These are phyloP conservation scores for Myotis lucifugus DNA, from an alignment of 2,113 vertebrate genomes.

Conservation along the genomic window DNA sequence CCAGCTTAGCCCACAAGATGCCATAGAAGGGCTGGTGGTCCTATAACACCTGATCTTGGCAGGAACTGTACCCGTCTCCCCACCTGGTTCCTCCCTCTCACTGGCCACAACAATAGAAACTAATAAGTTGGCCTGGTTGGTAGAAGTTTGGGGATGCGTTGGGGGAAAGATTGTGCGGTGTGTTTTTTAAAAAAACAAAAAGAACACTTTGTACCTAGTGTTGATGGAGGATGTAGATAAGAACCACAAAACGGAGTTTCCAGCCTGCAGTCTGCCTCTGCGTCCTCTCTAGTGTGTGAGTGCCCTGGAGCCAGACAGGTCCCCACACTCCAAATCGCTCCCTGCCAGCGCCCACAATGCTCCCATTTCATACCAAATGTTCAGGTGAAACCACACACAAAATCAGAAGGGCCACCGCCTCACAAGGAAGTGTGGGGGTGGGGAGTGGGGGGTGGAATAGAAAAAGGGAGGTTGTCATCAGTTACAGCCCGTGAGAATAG, in stretches of 20 bases:
- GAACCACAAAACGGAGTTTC: background rate
- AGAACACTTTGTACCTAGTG: background rate
- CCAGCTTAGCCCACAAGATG: background rate
- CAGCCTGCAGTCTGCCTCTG: background rate
- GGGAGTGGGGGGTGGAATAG: background rate
- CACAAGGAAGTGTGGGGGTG: background rate
- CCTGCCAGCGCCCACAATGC: background rate
- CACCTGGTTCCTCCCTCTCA: slow-evolving; percentile 15
- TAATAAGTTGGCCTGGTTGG: slow-evolving; percentile 26
- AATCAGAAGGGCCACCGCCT: background rate
- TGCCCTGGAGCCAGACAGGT: background rate
- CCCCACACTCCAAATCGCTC: background rate
- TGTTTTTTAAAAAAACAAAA: background rate
- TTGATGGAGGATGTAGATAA: slow-evolving; percentile 50
- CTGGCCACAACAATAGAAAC: slow-evolving; percentile 53
- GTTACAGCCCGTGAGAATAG: background rate
- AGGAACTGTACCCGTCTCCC: background rate
- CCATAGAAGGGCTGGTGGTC: background rate
- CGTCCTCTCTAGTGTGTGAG: background rate
- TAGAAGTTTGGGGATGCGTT: background rate
- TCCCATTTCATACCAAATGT: background rate
- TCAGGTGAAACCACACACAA: background rate
- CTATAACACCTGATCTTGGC: slow-evolving; percentile 49
- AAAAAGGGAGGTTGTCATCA: background rate
- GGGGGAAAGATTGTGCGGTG: background rate